Percentiles rank a stretch among this genome's conserved stretches.
These are phyloP conservation scores for Heliconius cydno DNA, from an alignment of 2,888 invertebrate genomes.

Conservation along the genomic window DNA sequence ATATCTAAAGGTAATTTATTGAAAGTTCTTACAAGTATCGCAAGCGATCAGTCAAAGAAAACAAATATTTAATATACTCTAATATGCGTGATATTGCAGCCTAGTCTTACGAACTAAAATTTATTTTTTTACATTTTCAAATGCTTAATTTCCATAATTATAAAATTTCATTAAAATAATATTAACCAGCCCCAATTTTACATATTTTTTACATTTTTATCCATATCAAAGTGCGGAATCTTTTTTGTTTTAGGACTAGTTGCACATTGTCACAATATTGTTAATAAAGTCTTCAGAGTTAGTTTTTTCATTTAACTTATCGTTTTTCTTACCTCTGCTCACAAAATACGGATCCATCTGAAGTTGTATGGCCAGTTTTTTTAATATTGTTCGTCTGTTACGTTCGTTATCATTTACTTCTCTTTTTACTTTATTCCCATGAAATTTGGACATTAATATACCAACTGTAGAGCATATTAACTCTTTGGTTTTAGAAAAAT, in stretches of 20 bases:
- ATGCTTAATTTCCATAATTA: neutral
- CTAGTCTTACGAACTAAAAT: constrained; percentile 20
- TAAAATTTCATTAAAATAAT: neutral
- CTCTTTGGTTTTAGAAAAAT: constrained; percentile 64
- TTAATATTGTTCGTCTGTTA: constrained; percentile 69
- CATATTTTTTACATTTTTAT: neutral
- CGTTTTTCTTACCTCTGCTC: constrained; percentile 73
- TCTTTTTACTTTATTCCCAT: constrained; percentile 61
- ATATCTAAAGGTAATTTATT: constrained; percentile 11
- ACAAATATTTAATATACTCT: constrained; percentile 31
- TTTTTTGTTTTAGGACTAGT: constrained; percentile 48
- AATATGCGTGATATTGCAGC: constrained; percentile 27
- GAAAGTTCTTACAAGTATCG: constrained; percentile 8
- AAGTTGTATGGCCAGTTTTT: constrained; percentile 72
- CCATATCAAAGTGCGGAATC: neutral
- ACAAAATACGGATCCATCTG: constrained; percentile 77
- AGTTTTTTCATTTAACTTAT: constrained; percentile 48
- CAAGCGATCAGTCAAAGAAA: constrained; percentile 17
- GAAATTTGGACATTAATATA: constrained; percentile 56
- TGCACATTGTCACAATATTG: constrained; percentile 66
- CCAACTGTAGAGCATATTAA: constrained; percentile 70
- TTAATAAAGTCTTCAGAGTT: constrained; percentile 65
- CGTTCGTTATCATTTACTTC: constrained; percentile 67
- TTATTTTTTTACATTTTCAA: constrained; percentile 16
- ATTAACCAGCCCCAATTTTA: neutral